A percentile compares a stretch with the other conserved stretches of the same genome.
Conservation (phyloP, 2,888 invertebrate species). For the Enchytraeus crypticus region DNA sequence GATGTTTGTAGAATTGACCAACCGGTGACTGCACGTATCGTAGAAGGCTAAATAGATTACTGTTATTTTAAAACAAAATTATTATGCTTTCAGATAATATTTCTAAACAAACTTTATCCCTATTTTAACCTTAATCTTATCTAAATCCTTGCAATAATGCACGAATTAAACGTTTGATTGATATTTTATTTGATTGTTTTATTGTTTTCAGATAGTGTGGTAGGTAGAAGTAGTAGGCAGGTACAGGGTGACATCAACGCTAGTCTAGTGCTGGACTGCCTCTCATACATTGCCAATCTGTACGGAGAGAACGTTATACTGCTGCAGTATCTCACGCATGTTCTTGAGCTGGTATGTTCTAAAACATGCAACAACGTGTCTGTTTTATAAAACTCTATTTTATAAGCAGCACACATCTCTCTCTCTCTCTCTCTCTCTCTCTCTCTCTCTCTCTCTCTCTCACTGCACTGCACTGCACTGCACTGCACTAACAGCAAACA, state of each 20-base stretch:
- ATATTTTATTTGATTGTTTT: conserved; percentile 3
- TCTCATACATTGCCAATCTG: conserved; percentile 68
- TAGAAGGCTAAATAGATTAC: too few relatives aligned
- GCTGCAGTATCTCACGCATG: conserved; percentile 44
- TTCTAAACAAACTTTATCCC: not conserved
- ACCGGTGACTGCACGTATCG: too few relatives aligned
- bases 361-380: too few relatives aligned
- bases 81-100: not conserved
- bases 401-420: too few relatives aligned
- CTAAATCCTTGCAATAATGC: not conserved
- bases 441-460: not conserved
- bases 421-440: not conserved
- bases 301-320: conserved; percentile 48
- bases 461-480: not conserved
- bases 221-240: conserved; percentile 13
- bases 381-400: not conserved
- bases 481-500: too few relatives aligned
- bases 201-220: not conserved
- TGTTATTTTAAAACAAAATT: too few relatives aligned
- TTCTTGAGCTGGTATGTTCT: conserved; percentile 41
- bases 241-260: conserved; percentile 70
- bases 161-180: not conserved
- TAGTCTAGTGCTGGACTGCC: conserved; percentile 76
- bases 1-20: too few relatives aligned
- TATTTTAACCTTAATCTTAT: not conserved